Percentiles rank a stretch among this genome's conserved stretches.
These are phyloP conservation scores for Tricholauxania praeusta DNA, from an alignment of 2,888 invertebrate species.

Conservation along the genomic window DNA sequence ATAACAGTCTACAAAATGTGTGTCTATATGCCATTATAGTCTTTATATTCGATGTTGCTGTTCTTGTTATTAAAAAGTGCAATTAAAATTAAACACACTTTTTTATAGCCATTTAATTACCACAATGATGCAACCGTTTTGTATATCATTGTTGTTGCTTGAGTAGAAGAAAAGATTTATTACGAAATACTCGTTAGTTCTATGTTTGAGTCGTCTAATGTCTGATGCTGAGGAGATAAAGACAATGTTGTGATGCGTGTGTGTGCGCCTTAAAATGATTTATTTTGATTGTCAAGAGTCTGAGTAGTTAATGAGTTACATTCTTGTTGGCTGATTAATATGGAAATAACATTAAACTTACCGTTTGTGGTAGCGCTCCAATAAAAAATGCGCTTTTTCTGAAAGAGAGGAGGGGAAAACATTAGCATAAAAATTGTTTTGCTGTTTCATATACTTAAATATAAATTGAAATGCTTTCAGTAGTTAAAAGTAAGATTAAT, in stretches of 20 bases:
- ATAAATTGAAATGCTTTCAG: too few species aligned
- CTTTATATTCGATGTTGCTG: conserved; percentile 34
- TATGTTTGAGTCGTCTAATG: too few species aligned
- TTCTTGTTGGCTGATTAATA: not conserved
- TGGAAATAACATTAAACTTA: not conserved
- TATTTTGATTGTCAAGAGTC: too few species aligned
- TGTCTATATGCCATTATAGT: conserved; percentile 44
- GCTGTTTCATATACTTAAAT: too few species aligned
- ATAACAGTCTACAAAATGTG: conserved; percentile 34
- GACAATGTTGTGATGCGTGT: too few species aligned
- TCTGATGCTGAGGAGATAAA: too few species aligned
- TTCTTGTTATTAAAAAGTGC: conserved; percentile 50
- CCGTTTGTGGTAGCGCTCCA: conserved; percentile 12
- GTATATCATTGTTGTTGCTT: conserved; percentile 48
- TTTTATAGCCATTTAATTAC: conserved; percentile 61
- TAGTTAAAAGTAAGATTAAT: too few species aligned
- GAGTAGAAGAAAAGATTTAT: conserved; percentile 33
- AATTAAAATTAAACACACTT: conserved; percentile 57
- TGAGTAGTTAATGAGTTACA: too few species aligned
- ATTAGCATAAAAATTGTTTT: not conserved
- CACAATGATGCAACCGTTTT: conserved; percentile 57
- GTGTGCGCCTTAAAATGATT: too few species aligned
- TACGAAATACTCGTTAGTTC: not conserved
- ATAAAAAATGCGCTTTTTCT: conserved; percentile 11
- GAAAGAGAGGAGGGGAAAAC: not conserved